A percentile compares a stretch with the other conserved stretches of the same genome.
Evolutionary conservation across 2,113 vertebrate species (phyloP).

Genomic region (Mobula birostris): DNA sequence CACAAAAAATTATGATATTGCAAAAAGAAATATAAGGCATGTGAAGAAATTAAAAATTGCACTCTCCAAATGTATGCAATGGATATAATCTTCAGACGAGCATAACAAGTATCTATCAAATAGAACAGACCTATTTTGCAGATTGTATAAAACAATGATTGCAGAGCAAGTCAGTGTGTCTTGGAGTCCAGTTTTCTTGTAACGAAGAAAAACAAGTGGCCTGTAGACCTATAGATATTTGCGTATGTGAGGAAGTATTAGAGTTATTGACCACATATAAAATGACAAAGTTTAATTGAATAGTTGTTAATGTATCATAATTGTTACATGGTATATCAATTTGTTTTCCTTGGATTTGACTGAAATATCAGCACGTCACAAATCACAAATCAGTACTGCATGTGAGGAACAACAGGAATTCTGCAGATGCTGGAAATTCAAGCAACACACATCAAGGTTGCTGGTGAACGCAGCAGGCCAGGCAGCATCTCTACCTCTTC

Average conservation of each 20-base stretch:
- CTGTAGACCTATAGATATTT: neutral
- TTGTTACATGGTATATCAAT: neutral
- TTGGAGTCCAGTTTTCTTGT: neutral
- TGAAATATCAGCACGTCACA: neutral
- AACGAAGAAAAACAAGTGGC: neutral
- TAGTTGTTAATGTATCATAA: neutral
- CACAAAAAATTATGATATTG: neutral
- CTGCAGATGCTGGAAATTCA: no score
- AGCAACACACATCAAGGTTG: no score
- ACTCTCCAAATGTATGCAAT: no score
- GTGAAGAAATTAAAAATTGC: no score
- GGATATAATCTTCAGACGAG: no score
- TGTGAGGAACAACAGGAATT: no score
- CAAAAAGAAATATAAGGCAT: neutral
- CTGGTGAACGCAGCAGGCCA: no score
- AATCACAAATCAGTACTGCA: no score
- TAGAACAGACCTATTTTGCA: neutral
- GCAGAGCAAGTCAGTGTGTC: neutral
- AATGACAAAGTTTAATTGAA: neutral
- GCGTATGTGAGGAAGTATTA: neutral
- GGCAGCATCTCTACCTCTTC: no score
- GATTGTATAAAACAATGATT: neutral
- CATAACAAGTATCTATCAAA: no score
- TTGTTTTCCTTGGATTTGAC: neutral
- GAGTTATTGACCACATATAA: neutral